Evolutionary conservation across 92 coral and sea anemone species (phyloP), one percentile per base, ranked within the genome.

Genomic region (Pocillopora meandrina): DNA sequence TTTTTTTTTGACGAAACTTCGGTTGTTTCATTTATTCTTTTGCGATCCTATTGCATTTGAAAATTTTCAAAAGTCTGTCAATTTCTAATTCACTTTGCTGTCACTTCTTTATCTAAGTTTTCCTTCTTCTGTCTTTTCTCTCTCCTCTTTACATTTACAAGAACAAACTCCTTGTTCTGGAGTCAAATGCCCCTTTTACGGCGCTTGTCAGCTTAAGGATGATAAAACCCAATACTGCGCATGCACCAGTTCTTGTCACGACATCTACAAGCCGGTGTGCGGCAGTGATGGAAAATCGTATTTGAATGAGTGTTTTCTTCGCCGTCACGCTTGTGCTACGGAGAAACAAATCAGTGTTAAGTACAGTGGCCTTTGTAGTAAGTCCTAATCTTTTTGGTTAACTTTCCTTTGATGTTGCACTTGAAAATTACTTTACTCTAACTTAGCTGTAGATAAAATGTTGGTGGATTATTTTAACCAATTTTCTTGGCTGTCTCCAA

Each of bases 221-320:
- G 76, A 70, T 68, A 76, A 76, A 55, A 76, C 91, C n/a, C 72
- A 57, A 21, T 76, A 72, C 81, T 92, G 93, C 82, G 87, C 85
- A 58, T 87, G 90, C 35, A 69, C 87, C 21, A 75, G 73, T 63
- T 82, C 93, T 47, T 90, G 96, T 55, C 87, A 87, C 35, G 36
- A 86, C 72, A 79, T 77, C 66, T 71, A 87, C 75, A 77, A 65
- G 19, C 94, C 93, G 16, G 91, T 94, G 63, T 96, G 98, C 78
- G 98, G 96, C 56, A 90, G 90, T 66, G 92, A 94, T 70, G 92
- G 86, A 34, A 85, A 64, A 69, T 89, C 93, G 42, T 94, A 96
- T 78, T 90, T 91, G 80, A 96, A 82, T 80, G 67, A 81, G 59
- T 93, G 98, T 52, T 88, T 92, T 57, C 87, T 96, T 88, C 86